Conservation (phyloP, 1,140 invertebrate genomes). For the Stenopsyche tienmushanensis region DNA sequence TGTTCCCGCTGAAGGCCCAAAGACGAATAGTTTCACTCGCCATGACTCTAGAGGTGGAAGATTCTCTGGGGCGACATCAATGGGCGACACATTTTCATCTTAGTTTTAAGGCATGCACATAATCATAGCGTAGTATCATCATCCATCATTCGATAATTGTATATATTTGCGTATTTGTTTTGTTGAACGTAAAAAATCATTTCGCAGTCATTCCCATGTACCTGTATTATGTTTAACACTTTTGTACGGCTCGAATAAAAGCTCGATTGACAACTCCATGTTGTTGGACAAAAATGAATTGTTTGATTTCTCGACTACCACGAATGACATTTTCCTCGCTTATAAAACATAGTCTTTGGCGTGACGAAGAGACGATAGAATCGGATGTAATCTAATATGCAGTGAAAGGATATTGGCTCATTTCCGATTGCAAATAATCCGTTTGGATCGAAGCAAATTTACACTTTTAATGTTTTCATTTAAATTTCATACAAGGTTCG, state of each 20-base stretch:
- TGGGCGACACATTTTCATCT: conserved; percentile 22
- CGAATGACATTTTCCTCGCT: no score
- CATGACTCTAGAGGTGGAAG: conserved; percentile 28
- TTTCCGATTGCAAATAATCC: not conserved
- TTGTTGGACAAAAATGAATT: no score
- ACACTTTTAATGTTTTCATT: no score
- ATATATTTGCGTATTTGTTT: conserved; percentile 2
- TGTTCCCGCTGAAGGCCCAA: conserved; percentile 29
- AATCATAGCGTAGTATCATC: conserved; percentile 3
- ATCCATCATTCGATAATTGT: not conserved
- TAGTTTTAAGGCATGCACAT: conserved; percentile 32
- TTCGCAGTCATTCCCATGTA: conserved; percentile 36
- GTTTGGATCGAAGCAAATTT: no score
- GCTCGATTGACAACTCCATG: no score
- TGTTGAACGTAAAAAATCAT: conserved; percentile 11
- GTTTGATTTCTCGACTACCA: no score
- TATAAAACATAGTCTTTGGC: not conserved
- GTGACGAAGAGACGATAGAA: not conserved
- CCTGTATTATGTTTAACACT: conserved; percentile 30
- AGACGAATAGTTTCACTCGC: conserved; percentile 39
- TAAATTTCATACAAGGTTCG: no score
- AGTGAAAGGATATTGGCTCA: conserved; percentile 7
- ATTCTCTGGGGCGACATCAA: conserved; percentile 34
- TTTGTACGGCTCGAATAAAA: no score
- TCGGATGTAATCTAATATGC: not conserved